Conservation (phyloP, 1,140 invertebrate genomes). For the Piezodorus guildinii region DNA sequence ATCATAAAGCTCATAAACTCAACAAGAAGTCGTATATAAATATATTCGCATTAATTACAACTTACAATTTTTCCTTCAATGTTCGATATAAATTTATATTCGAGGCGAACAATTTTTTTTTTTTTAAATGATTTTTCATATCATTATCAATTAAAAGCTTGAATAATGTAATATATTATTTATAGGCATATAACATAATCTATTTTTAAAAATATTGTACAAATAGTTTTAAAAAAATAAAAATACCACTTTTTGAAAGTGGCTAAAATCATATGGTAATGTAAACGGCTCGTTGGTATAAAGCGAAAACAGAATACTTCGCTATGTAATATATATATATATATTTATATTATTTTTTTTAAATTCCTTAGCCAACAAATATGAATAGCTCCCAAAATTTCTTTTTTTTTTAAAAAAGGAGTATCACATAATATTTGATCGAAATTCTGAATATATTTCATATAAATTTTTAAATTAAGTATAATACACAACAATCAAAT, state of each 20-base stretch:
- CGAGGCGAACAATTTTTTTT: background rate
- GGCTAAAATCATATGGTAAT: background rate
- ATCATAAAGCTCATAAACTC: background rate
- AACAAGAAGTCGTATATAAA: constrained; percentile 5
- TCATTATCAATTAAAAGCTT: constrained; percentile 2
- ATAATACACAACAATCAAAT: constrained; percentile 12
- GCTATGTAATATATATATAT: background rate
- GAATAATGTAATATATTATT: constrained; percentile 9
- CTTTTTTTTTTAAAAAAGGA: background rate
- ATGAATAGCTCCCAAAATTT: background rate
- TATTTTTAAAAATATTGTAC: constrained; percentile 3
- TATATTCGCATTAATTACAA: constrained; percentile 8
- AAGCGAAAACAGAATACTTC: background rate
- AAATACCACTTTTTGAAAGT: constrained; percentile 6
- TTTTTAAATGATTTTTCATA: constrained; percentile 5
- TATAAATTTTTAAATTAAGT: background rate
- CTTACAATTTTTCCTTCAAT: background rate
- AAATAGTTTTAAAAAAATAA: constrained; percentile 1
- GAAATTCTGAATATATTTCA: background rate
- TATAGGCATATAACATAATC: constrained; percentile 10
- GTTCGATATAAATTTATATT: constrained; percentile 1
- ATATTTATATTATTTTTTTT: background rate
- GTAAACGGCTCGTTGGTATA: background rate
- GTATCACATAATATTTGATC: constrained; percentile 1
- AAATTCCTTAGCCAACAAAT: background rate